Evolutionary conservation across 2,113 vertebrate genomes (phyloP).

Genomic region (Puffinus mauretanicus): DNA sequence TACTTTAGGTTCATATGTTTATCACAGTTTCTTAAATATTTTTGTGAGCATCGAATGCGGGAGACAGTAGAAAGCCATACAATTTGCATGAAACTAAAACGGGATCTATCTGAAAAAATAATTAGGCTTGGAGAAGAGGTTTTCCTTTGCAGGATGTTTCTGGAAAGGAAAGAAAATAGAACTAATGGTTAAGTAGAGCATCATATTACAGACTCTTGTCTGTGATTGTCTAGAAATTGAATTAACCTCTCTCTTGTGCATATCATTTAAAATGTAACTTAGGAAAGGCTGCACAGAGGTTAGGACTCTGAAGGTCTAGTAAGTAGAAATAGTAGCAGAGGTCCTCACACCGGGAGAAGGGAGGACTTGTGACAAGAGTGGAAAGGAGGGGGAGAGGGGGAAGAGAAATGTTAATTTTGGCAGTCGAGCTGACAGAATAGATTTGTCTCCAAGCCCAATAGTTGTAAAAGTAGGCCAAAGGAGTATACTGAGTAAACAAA

Average conservation of each 20-base stretch:
- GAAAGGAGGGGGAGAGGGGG: neutral
- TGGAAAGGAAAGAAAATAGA: constrained; percentile 45
- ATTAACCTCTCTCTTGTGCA: constrained; percentile 24
- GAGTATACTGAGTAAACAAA: constrained; percentile 51
- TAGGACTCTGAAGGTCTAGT: constrained; percentile 1
- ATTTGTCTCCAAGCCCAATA: constrained; percentile 38
- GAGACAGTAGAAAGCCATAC: neutral
- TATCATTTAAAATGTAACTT: neutral
- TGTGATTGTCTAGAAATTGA: constrained; percentile 43
- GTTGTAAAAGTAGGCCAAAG: constrained; percentile 55
- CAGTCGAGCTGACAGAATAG: constrained; percentile 19
- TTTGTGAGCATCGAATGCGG: neutral
- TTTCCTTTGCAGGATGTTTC: constrained; percentile 45
- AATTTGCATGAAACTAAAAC: neutral
- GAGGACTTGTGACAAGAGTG: neutral
- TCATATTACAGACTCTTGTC: constrained; percentile 20
- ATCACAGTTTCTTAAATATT: neutral
- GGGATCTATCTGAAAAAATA: constrained; percentile 32
- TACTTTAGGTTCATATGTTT: neutral
- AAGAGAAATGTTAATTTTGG: constrained; percentile 57
- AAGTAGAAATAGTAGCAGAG: constrained; percentile 41
- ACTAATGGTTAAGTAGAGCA: neutral
- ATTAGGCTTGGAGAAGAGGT: constrained; percentile 6
- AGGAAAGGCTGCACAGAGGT: constrained; percentile 22
- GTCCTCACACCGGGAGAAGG: neutral